Base-by-base conservation (phyloP, 2,888 invertebrate genomes). In the Caenorhabditis drosophilae region DNA sequence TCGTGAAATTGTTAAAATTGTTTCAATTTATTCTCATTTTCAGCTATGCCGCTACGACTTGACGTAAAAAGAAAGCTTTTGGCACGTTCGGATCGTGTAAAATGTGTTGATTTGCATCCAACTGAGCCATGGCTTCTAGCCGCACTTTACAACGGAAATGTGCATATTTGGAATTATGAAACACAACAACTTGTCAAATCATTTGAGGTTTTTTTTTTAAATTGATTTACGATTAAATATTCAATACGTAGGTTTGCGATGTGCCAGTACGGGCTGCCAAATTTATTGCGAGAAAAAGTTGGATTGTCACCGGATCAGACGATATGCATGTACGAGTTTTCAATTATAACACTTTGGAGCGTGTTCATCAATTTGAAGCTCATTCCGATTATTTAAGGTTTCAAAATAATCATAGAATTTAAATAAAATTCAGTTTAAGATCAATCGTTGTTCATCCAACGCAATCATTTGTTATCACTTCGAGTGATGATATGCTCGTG, bases 161-260 rank as follows among this genome's bases (percentile, higher is more conserved):
- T 97, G 79, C 96, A 98, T 88, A 92, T 99, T 83, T 99, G 97
- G 96, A 97, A 98, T 85, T 91, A 93, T 86, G 97, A 98, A 84
- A 92, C 91, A 66, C 96, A 96, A 84, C 85, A 85, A 78, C 82
- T 88, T 47, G 86, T 88, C 59, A 88, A 88, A 75, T 85, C 87
- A 0, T 87, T 87, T 79, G 86, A 89, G 87, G 89, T 89, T 9
- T 31, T 31, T 31, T 31, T 31, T 31, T 31, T 4, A 51, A 36
- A 23, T 38, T 6, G 6, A 38, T n/a, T n/a, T n/a, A n/a, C n/a
- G n/a, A n/a, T 38, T 38, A 16, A 38, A 38, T 11, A 38, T 16
- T 38, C 6, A 38, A 11, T 38, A 75, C 85, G n/a, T n/a, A 89
- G 87, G 88, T 89, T 3, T 97, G 97, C 84, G 96, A 97, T 84